These are phyloP conservation scores for Lanius ludovicianus DNA, from an alignment of 2,113 vertebrate genomes.

Conservation along the genomic window DNA sequence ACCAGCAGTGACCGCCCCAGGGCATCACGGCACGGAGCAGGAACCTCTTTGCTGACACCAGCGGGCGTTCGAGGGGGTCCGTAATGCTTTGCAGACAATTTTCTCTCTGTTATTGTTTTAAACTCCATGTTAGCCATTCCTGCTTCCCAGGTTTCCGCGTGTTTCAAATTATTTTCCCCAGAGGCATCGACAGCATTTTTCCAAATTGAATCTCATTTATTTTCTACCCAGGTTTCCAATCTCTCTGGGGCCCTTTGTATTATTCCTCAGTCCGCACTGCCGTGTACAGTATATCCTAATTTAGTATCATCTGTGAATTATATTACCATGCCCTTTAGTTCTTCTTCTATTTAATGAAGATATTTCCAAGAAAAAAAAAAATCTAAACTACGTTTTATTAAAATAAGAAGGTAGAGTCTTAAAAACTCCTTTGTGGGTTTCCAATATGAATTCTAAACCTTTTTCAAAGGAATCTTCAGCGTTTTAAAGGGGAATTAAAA, in stretches of 20 bases:
- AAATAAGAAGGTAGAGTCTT: slow-evolving; percentile 33
- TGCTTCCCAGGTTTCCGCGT: slow-evolving; percentile 56
- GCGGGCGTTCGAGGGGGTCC: neutral
- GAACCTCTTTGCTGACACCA: neutral
- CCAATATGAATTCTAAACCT: neutral
- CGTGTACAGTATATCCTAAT: slow-evolving; percentile 62
- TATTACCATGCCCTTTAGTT: slow-evolving; percentile 63
- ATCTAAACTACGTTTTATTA: slow-evolving; percentile 46
- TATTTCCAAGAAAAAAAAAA: slow-evolving; percentile 53
- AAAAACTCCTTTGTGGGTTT: slow-evolving; percentile 44
- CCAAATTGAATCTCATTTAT: slow-evolving; percentile 73
- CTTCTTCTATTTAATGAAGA: slow-evolving; percentile 64
- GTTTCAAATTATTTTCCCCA: slow-evolving; percentile 71
- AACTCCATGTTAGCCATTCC: slow-evolving; percentile 46
- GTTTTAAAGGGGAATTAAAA: slow-evolving; percentile 30
- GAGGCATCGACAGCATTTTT: slow-evolving; percentile 64
- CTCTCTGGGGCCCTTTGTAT: slow-evolving; percentile 64
- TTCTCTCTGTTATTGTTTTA: slow-evolving; percentile 60
- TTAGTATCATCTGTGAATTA: slow-evolving; percentile 66
- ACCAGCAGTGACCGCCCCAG: neutral
- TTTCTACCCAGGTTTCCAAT: slow-evolving; percentile 68
- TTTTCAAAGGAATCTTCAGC: neutral
- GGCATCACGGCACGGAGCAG: neutral
- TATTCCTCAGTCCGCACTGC: slow-evolving; percentile 45
- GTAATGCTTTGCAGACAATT: slow-evolving; percentile 59